A percentile compares a stretch with the other conserved stretches of the same genome.
These are phyloP conservation scores for Colossoma macropomum DNA, from an alignment of 2,113 vertebrate species.

Conservation along the genomic window DNA sequence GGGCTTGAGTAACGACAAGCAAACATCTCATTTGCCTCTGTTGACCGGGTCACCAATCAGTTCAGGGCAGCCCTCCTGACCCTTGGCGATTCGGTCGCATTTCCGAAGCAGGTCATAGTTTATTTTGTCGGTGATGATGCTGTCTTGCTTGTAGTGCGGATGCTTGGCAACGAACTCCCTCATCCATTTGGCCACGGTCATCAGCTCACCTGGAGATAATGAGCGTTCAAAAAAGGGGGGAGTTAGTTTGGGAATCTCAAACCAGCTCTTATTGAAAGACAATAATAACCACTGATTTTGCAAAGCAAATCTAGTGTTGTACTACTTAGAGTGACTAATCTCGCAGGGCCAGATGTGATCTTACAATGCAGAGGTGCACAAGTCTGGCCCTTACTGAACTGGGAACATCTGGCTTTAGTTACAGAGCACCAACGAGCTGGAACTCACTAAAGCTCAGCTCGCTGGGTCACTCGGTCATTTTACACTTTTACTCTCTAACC, in stretches of 20 bases:
- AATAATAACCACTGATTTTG: neutral
- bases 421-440: too few relatives aligned
- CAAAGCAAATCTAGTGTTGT: too few relatives aligned
- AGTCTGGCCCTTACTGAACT: too few relatives aligned
- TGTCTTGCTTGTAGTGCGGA: slow-evolving; percentile 94
- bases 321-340: too few relatives aligned
- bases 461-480: too few relatives aligned
- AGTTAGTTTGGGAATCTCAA: neutral
- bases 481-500: too few relatives aligned
- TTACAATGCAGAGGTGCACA: too few relatives aligned
- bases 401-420: too few relatives aligned
- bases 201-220: slow-evolving; percentile 85
- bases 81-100: slow-evolving; percentile 89
- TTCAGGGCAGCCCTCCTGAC: slow-evolving; percentile 88
- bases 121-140: slow-evolving; percentile 91
- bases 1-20: slow-evolving; percentile 48
- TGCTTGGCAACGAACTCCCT: slow-evolving; percentile 90
- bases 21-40: slow-evolving; percentile 76
- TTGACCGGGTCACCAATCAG: slow-evolving; percentile 87
- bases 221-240: neutral
- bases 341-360: too few relatives aligned
- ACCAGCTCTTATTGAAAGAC: neutral
- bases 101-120: slow-evolving; percentile 91
- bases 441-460: too few relatives aligned
- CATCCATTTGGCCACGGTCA: slow-evolving; percentile 98